Evolutionary conservation across 2,113 vertebrate species (phyloP).

Genomic region (Proterorhinus semilunaris): DNA sequence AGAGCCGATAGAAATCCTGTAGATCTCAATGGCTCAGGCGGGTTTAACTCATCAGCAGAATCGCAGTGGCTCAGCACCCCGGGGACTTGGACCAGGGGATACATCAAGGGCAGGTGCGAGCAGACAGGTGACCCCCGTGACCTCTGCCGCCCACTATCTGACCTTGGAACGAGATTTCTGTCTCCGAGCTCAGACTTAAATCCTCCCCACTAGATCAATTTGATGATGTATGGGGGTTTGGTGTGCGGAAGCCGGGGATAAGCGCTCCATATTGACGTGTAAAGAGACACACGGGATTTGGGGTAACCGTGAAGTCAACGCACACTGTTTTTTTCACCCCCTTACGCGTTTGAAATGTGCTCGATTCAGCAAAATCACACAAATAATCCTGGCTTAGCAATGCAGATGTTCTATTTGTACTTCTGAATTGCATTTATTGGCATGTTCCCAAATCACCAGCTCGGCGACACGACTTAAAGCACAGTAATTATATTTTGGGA

Average conservation of each 20-base stretch:
- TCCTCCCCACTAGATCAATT: conserved; percentile 63
- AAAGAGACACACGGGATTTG: conserved; percentile 47
- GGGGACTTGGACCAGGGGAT: conserved; percentile 35
- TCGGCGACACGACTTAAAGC: neutral
- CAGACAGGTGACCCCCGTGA: conserved; percentile 57
- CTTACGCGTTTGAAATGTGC: conserved; percentile 21
- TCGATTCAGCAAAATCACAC: conserved; percentile 23
- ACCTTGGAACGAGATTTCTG: conserved; percentile 63
- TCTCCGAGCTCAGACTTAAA: conserved; percentile 51
- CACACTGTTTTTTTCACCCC: conserved; percentile 24
- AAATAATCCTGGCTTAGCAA: neutral
- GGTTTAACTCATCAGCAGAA: conserved; percentile 74
- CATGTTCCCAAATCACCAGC: conserved; percentile 1
- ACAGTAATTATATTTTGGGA: conserved; percentile 7
- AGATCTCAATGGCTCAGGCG: conserved; percentile 65
- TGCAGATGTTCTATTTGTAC: conserved; percentile 1
- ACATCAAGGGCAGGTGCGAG: conserved; percentile 66
- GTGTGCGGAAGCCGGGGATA: conserved; percentile 39
- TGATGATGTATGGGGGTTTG: conserved; percentile 67
- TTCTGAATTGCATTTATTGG: neutral
- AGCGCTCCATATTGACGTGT: conserved; percentile 62
- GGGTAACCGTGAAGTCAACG: conserved; percentile 35
- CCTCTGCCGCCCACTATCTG: conserved; percentile 51
- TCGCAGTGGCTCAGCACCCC: conserved; percentile 37
- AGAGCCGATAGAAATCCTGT: conserved; percentile 60